Evolutionary conservation across 2,113 vertebrate genomes (phyloP), one percentile per base, ranked within the genome.

Genomic region (Muntiacus muntjak): DNA sequence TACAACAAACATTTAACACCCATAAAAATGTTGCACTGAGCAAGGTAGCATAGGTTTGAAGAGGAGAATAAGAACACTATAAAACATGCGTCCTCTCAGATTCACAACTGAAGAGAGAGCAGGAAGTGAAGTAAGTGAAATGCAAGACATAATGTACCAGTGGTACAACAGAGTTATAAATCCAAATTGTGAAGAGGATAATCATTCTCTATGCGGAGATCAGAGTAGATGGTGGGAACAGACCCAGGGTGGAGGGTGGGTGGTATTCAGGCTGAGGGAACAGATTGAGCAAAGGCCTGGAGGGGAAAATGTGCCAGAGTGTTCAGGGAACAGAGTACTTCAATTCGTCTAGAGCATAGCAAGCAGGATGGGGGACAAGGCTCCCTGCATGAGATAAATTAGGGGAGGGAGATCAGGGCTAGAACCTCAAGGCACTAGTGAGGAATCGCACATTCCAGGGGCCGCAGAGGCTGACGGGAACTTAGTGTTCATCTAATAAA

Each of bases 281-380:
- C 58, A 97, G 94, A 64, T 15, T 92, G 96, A 62, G 76, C 74
- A 64, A 95, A 94, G 62, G 92, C 94, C 90, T 81, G 28, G 87
- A 74, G 94, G 1, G 3, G 26, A 14, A 14, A 62, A 55, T 19
- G 36, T 28, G 28, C 81, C n/a, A 1, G 16, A 64, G 76, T 14
- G 25, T 54, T 76, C 52, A 60, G 57, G 45, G 33, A 55, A 67
- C 40, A 26, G 57, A 91, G 26, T 1, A 15, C 89, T n/a, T 85
- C 62, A 16, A 86, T 52, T 79, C 85, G 40, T 83, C 76, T 60
- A 78, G 67, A 94, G 92, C 55, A 28, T 10, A 30, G 82, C 1
- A 0, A 47, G 5, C 11, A 3, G 40, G 10, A 1, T 5, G 0
- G 36, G 47, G 33, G 17, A 40, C 36, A 33, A 55, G 26, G 45